Conservation (phyloP, 1,140 invertebrate genomes). For the Anastatus disparis region DNA sequence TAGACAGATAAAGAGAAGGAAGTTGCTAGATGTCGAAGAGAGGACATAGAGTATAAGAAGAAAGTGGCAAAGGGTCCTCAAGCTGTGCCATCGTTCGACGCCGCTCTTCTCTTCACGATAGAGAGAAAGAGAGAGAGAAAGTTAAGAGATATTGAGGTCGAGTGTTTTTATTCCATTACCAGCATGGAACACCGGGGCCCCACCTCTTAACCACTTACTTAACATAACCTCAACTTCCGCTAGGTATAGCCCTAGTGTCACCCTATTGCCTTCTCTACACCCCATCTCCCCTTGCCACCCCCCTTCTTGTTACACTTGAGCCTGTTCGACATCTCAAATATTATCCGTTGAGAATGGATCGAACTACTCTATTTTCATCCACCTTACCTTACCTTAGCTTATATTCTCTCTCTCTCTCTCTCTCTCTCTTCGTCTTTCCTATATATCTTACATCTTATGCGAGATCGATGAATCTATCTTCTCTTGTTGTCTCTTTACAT, state of each 20-base stretch:
- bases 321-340: constrained; percentile 56
- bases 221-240: constrained; percentile 49
- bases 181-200: constrained; percentile 26
- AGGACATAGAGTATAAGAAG: constrained; percentile 13
- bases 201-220: constrained; percentile 58
- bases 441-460: not conserved
- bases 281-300: constrained; percentile 10
- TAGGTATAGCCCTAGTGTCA: constrained; percentile 28
- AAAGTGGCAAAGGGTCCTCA: constrained; percentile 21
- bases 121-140: not conserved
- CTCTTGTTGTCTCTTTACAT: too few relatives aligned
- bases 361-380: constrained; percentile 18
- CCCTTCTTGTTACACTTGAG: constrained; percentile 35
- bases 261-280: constrained; percentile 8
- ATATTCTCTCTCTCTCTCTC: not conserved
- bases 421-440: not conserved
- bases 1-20: not conserved
- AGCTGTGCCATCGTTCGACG: constrained; percentile 1
- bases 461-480: constrained; percentile 24
- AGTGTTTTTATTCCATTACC: constrained; percentile 63
- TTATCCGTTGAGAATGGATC: constrained; percentile 48
- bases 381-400: not conserved
- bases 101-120: not conserved
- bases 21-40: too few relatives aligned
- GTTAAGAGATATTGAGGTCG: constrained; percentile 47